Base-by-base conservation (phyloP, 2,113 vertebrate genomes). In the Mormyrus iriodes region DNA sequence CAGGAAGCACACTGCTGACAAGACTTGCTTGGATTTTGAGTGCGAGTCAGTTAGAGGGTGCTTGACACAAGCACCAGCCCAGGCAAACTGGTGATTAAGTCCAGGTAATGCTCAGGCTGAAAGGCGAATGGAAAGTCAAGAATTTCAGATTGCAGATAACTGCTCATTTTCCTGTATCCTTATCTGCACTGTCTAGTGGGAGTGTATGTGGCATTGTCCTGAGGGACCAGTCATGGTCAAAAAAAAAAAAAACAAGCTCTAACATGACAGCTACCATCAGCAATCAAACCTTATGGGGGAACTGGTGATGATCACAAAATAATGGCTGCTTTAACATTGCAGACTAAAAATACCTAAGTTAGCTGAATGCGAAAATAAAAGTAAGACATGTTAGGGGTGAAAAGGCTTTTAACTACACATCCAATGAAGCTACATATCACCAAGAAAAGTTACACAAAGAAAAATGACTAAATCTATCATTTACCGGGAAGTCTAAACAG, bases 1-100 rank as follows among this genome's bases (percentile, higher is more conserved):
- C 42, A 82, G 82, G 82, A 48, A 84, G 82, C 82, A 84, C 82
- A 84, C 8, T n/a, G 39, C 82, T 84, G 82, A 48, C 82, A 84
- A 19, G 44, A 84, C 39, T 46, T 46, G 44, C 82, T 84, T 48
- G 82, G 82, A 84, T 48, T 84, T 48, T 48, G 82, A 48, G 35
- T 44, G 19, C 39, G 5, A 82, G 76, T 82, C 76, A 82, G 82
- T 84, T 48, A 84, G 24, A n/a, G 82, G 24, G 44, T 21, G 82
- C 44, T 84, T 48, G 82, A 48, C 82, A 84, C 44, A n/a, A n/a
- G 24, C 42, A 48, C 42, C 21, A 42, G 44, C 42, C 7, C 42
- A 84, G 39, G 82, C 21, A 48, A 46, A 48, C 82, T n/a, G 82
- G 44, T 79, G 73, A 84, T 44, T 48, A 84, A 84, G 82, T 84